Base-by-base conservation (phyloP, 2,113 vertebrate genomes). In the Dicerorhinus sumatrensis region DNA sequence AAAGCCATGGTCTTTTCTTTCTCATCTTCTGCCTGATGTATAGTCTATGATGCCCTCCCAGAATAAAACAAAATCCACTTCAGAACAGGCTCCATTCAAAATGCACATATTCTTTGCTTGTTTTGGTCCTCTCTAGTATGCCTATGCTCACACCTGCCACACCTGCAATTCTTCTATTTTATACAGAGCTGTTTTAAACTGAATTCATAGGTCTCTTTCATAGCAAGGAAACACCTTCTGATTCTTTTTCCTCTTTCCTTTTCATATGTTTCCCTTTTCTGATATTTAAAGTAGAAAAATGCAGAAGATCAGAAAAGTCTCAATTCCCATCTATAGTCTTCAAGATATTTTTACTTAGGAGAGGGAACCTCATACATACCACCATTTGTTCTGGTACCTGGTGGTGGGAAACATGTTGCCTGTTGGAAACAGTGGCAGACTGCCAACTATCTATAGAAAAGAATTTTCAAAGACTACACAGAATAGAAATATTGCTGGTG, bases 201-300 rank as follows among this genome's bases (percentile, higher is more conserved):
- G 42, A 75, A 65, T 29, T 5, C 3, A 46, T 5, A 14, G 63
- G 36, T 87, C 75, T 83, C n/a, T 39, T n/a, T 48, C 10, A 62
- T 3, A 84, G 48, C 16, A 29, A 67, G 63, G 93, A 87, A 86
- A n/a, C 39, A 31, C 16, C 5, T 92, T 51, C 67, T 36, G 46
- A 48, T 29, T 56, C 17, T 62, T 67, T 70, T 62, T 48, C 46
- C 65, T 73, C 17, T 88, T 67, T 85, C 62, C 14, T 46, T 80
- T 89, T 86, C 33, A 54, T 8, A 91, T 56, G 67, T 79, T 94
- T 36, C 48, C 48, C 69, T 77, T 92, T 72, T 67, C 39, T 67
- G n/a, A 89, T 56, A 94, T 60, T 94, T 63, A 83, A 48, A 93
- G 17, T 29, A 65, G 13, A 75, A 95, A 87, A 60, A 56, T 46